Base-by-base conservation (phyloP, 2,113 vertebrate genomes). In the Antennarius striatus region DNA sequence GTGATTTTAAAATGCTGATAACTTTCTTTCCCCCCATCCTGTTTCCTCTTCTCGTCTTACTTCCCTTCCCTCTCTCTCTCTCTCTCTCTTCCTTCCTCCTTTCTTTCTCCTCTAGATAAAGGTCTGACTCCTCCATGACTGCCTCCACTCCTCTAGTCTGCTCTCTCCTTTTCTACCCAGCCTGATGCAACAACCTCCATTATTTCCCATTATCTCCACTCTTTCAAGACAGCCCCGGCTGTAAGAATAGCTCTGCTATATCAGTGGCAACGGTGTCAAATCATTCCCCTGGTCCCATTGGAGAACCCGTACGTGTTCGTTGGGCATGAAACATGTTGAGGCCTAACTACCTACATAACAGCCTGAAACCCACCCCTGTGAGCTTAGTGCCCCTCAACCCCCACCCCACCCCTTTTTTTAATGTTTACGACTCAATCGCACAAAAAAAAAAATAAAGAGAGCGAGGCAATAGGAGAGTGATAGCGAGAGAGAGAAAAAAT, bases 111-210 rank as follows among this genome's bases (percentile, higher is more conserved):
- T 77, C 4, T 81, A 91, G 90, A 90, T 90, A 90, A 89, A 90
- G 90, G 86, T 90, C 86, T 91, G 89, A 91, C 86, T 89, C 71
- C 90, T 86, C 42, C 85, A 68, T 84, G 84, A 86, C 86, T 88
- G 88, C 85, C 83, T 88, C 84, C 76, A 67, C 81, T 87, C 80
- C 81, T 81, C 83, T 90, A 82, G 75, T 82, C 83, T 79, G 61
- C 81, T 85, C 90, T 78, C 83, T 81, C 71, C 80, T 80, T 83
- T 83, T 71, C 81, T 69, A 71, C 81, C 82, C 83, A 56, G 73
- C 81, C 88, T 82, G 88, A 84, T 66, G 83, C 84, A 68, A 46
- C 84, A 68, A 46, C 83, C 79, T 83, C 80, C 83, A 75, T 77
- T 86, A 83, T 81, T 80, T 58, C 58, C 73, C 64, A 84, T 90